phyloP scores from a whole-genome alignment of 2,797 vertebrate species.

The Percopsis omiscomaycus region DNA sequence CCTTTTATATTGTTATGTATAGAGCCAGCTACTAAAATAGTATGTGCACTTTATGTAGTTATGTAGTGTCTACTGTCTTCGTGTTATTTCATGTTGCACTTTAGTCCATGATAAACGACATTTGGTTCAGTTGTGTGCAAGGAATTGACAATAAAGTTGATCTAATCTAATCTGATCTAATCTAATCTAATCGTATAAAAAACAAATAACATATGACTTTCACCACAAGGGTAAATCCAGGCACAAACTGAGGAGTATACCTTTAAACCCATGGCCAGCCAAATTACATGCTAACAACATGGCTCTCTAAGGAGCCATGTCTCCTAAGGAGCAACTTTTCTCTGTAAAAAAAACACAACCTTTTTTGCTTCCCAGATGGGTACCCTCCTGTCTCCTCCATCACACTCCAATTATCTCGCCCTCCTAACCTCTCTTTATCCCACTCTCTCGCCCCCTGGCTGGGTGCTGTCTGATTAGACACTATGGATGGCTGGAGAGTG shows the following conservation, averaged over 20 bases:
- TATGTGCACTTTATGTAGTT: too few relatives aligned
- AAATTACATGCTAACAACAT: constrained; percentile 24
- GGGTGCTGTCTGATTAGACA: constrained; percentile 64
- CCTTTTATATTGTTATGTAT: too few relatives aligned
- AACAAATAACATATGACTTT: too few relatives aligned
- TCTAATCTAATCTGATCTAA: too few relatives aligned
- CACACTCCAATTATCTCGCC: constrained; percentile 25
- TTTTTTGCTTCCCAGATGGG: constrained; percentile 25
- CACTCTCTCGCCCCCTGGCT: constrained; percentile 40
- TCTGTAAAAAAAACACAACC: constrained; percentile 17
- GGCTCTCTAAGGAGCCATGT: constrained; percentile 12
- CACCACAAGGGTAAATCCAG: not conserved
- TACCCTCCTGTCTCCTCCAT: constrained; percentile 11
- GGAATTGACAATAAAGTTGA: too few relatives aligned
- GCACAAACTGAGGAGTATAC: not conserved
- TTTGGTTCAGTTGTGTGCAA: too few relatives aligned
- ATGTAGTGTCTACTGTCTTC: too few relatives aligned
- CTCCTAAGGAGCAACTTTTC: constrained; percentile 30
- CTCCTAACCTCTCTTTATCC: constrained; percentile 17
- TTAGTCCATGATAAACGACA: too few relatives aligned
- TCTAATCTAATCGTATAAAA: too few relatives aligned
- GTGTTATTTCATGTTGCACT: too few relatives aligned
- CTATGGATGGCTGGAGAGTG: constrained; percentile 54
- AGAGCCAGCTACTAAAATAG: too few relatives aligned
- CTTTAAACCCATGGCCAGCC: not conserved